Base-by-base conservation (phyloP, 2,888 invertebrate genomes). In the Aphrophora alni region DNA sequence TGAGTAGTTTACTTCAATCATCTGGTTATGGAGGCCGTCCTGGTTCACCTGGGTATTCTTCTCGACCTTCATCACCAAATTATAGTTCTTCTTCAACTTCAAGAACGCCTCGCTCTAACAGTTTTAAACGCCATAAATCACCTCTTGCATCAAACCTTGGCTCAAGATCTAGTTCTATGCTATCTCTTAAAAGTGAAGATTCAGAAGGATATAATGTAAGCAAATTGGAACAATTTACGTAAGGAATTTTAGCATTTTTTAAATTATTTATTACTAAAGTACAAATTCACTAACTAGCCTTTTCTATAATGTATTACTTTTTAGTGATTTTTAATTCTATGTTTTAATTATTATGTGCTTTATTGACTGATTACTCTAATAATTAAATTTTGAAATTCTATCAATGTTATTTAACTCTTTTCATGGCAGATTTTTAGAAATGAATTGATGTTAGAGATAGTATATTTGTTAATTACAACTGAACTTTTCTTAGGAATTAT, bases 201-300 rank as follows among this genome's bases (percentile, higher is more conserved):
- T 95, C 95, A 82, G 95, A 95, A 89, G 95, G 95, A 90, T 96
- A 96, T 87, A 92, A 92, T 91, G 96, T 96, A 94, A 91, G 95
- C 75, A 8, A 17, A 17, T n/a, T n/a, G n/a, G n/a, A n/a, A 17
- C 5, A 8, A 33, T 33, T 5, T 33, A 33, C 33, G 8, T 33
- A 5, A 26, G 8, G 14, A 38, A 21, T 75, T 38, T 33, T 75
- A 33, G 5, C n/a, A 38, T 7, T 5, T 21, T 75, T 28, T 33
- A 10, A 33, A 3, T 33, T 75, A 38, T 38, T 5, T 75, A 5
- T 8, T 26, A 72, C 27, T 5, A 25, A 24, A 27, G 8, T 72
- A 17, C 25, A 72, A n/a, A 72, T 24, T 27, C 33, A 33, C 33
- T 33, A 33, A 33, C 3, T 33, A 33, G 33, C 33, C 3, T 33